These are phyloP conservation scores for Melanotaenia duboulayi DNA, from an alignment of 2,113 vertebrate genomes.

Conservation along the genomic window DNA sequence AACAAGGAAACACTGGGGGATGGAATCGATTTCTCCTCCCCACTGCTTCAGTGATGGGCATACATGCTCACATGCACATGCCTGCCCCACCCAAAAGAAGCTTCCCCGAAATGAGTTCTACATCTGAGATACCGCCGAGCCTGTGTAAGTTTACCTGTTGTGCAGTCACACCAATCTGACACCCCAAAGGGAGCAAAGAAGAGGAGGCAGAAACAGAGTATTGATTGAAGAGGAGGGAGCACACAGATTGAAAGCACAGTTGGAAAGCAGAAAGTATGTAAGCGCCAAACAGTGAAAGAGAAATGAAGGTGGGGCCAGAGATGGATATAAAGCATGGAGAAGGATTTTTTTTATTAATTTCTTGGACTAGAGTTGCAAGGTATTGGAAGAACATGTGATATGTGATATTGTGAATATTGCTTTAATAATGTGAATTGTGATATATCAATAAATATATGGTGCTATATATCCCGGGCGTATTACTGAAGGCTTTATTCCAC, in stretches of 20 bases:
- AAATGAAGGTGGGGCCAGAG: conserved; percentile 14
- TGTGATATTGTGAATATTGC: too few species aligned
- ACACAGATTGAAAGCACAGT: conserved; percentile 14
- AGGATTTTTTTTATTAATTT: background rate
- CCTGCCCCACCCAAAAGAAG: conserved; percentile 41
- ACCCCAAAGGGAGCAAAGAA: conserved; percentile 29
- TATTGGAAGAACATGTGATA: too few species aligned
- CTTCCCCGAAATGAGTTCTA: conserved; percentile 36
- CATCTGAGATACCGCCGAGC: conserved; percentile 23
- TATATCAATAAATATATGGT: too few species aligned
- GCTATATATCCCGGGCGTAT: too few species aligned
- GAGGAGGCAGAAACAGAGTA: conserved; percentile 30
- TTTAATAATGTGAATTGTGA: too few species aligned
- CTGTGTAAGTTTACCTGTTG: conserved; percentile 45
- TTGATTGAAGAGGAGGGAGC: conserved; percentile 44
- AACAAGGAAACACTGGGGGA: conserved; percentile 57
- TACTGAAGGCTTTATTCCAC: background rate
- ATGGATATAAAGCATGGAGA: conserved; percentile 36
- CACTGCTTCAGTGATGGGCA: conserved; percentile 44
- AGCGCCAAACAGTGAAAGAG: conserved; percentile 15
- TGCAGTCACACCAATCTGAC: conserved; percentile 49
- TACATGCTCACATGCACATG: conserved; percentile 34
- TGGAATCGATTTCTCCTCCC: conserved; percentile 67
- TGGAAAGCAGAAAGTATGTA: conserved; percentile 29
- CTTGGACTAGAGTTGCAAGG: background rate